Conservation (phyloP, 2,888 invertebrate species). For the Ptilodon capucinus region DNA sequence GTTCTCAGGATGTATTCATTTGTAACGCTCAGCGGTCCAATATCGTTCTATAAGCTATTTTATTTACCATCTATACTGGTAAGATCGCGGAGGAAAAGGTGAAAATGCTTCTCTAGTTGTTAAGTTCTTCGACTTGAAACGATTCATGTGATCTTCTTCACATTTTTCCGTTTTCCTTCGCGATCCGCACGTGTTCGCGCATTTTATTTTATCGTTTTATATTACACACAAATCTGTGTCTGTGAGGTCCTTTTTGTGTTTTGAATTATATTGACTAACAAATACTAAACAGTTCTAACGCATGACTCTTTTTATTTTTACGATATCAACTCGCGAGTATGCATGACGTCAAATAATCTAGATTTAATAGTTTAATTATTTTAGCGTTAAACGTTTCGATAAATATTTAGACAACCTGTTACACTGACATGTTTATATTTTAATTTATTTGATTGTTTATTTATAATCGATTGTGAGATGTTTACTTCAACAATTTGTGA, state of each 20-base stretch:
- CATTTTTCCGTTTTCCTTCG: conserved; percentile 71
- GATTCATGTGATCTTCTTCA: conserved; percentile 44
- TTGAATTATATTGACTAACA: conserved; percentile 79
- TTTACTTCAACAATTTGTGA: conserved; percentile 75
- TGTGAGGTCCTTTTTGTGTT: conserved; percentile 45
- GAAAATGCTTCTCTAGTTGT: conserved; percentile 60
- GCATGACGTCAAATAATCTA: conserved; percentile 64
- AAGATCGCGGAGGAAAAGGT: conserved; percentile 63
- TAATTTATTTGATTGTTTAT: conserved; percentile 45
- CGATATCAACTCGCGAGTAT: conserved; percentile 74
- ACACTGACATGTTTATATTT: conserved; percentile 66
- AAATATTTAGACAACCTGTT: conserved; percentile 54
- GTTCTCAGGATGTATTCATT: conserved; percentile 47
- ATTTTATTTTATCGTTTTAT: conserved; percentile 32
- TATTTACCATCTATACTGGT: conserved; percentile 43
- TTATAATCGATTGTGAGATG: conserved; percentile 55
- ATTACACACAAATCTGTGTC: conserved; percentile 36
- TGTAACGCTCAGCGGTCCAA: conserved; percentile 48
- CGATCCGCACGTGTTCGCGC: conserved; percentile 55
- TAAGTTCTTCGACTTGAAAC: conserved; percentile 58
- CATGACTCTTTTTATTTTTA: conserved; percentile 72
- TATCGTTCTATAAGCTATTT: conserved; percentile 26
- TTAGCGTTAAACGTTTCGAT: conserved; percentile 43
- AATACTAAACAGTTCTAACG: conserved; percentile 76
- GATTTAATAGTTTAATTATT: conserved; percentile 39